Evolutionary conservation across 64 coral and sea anemone species (phyloP).

Genomic region (Pocillopora damicornis): DNA sequence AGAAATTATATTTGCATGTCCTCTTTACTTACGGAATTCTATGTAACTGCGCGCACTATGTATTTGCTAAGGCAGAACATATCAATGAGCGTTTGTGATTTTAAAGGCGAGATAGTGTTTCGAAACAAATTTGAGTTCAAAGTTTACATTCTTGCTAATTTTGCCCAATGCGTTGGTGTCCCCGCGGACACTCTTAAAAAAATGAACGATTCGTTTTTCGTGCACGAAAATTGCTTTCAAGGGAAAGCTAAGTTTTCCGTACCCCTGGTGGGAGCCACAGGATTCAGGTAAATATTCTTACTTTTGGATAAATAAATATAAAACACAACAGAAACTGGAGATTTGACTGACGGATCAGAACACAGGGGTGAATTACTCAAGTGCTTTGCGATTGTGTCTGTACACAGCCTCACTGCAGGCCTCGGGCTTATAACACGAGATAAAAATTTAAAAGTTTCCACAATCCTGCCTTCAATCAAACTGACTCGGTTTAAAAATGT

Average conservation of each 20-base stretch:
- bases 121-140: background rate
- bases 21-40: background rate
- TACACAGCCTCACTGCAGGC: background rate
- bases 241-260: background rate
- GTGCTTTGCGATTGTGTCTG: constrained; percentile 1
- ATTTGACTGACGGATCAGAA: background rate
- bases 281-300: background rate
- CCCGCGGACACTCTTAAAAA: background rate
- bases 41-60: background rate
- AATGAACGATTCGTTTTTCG: background rate
- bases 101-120: background rate
- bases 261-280: background rate
- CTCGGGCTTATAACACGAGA: background rate
- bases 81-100: background rate
- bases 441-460: background rate
- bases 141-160: background rate
- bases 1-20: background rate
- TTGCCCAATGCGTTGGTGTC: background rate
- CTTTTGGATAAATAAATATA: background rate
- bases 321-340: constrained; percentile 3
- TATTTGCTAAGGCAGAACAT: background rate
- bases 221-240: background rate
- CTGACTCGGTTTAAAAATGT: background rate
- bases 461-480: background rate
- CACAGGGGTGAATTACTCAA: background rate